A percentile compares a stretch with the other conserved stretches of the same genome.
Conservation (phyloP, 2,797 vertebrate species). For the Pangasius djambal region DNA sequence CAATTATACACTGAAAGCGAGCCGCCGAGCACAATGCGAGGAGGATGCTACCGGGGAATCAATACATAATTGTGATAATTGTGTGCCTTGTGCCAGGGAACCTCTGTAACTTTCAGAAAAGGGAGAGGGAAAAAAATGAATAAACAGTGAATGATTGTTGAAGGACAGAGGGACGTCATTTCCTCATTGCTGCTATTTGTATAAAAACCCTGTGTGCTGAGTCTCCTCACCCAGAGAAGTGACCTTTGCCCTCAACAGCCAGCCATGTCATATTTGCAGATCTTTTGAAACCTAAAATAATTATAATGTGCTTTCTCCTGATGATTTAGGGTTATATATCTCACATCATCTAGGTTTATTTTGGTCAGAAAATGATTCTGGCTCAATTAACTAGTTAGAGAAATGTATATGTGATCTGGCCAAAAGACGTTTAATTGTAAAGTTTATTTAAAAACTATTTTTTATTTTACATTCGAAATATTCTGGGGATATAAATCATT, state of each 20-base stretch:
- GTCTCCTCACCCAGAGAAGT: conserved; percentile 48
- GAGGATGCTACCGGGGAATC: conserved; percentile 70
- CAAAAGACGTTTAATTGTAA: no score
- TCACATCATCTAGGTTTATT: background rate
- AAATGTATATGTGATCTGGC: background rate
- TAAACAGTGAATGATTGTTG: conserved; percentile 65
- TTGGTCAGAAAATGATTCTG: background rate
- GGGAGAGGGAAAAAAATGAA: conserved; percentile 65
- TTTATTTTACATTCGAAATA: background rate
- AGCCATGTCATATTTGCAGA: background rate
- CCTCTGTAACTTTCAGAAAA: conserved; percentile 68
- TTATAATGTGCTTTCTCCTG: background rate
- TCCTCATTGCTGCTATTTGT: conserved; percentile 62
- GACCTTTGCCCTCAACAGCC: conserved; percentile 10
- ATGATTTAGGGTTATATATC: background rate
- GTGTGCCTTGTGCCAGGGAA: conserved; percentile 69
- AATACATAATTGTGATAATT: conserved; percentile 84
- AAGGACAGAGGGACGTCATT: conserved; percentile 56
- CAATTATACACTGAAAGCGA: conserved; percentile 74
- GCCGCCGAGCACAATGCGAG: conserved; percentile 68
- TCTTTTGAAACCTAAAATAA: background rate
- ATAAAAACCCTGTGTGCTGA: conserved; percentile 62
- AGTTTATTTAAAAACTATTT: background rate
- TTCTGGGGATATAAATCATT: background rate
- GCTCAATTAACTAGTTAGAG: background rate